Conservation (phyloP, 1,140 invertebrate genomes). For the Drosophila rhopaloa region DNA sequence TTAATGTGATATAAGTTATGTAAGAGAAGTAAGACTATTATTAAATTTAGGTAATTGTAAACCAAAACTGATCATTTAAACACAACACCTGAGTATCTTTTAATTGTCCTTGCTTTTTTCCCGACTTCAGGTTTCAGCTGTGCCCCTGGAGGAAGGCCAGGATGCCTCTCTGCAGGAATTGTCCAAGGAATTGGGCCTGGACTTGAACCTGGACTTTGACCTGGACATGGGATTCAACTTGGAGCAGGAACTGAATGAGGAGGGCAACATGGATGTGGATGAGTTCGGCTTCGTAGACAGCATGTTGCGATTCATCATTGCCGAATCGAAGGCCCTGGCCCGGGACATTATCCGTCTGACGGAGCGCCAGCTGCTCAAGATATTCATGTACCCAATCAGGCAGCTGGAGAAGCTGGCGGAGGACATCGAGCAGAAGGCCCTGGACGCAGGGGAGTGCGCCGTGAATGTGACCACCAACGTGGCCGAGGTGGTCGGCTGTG, state of each 20-base stretch:
- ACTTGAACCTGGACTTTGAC: neutral
- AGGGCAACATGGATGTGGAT: slow-evolving; percentile 2
- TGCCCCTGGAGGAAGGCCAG: neutral
- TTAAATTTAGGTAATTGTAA: too few species aligned
- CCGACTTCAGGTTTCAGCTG: slow-evolving; percentile 4
- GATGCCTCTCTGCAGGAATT: slow-evolving; percentile 3
- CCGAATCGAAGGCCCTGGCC: slow-evolving; percentile 19
- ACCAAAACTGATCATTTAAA: too few species aligned
- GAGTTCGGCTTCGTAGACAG: slow-evolving; percentile 28
- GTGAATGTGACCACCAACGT: slow-evolving; percentile 9
- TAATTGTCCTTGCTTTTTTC: neutral
- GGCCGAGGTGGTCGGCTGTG: slow-evolving; percentile 8
- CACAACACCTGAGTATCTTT: too few species aligned
- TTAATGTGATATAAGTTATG: neutral
- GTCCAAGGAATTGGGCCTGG: neutral
- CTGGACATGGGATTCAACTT: slow-evolving; percentile 1
- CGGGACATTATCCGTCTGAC: slow-evolving; percentile 23
- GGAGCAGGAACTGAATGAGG: neutral
- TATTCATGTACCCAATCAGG: slow-evolving; percentile 48
- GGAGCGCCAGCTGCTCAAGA: slow-evolving; percentile 50
- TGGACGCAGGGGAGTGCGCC: slow-evolving; percentile 46
- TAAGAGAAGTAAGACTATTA: neutral
- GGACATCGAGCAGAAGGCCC: slow-evolving; percentile 36
- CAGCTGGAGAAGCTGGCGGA: slow-evolving; percentile 41
- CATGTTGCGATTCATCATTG: slow-evolving; percentile 16